phyloP scores from a whole-genome alignment of 2,113 vertebrate genomes.

The Macaca nemestrina region DNA sequence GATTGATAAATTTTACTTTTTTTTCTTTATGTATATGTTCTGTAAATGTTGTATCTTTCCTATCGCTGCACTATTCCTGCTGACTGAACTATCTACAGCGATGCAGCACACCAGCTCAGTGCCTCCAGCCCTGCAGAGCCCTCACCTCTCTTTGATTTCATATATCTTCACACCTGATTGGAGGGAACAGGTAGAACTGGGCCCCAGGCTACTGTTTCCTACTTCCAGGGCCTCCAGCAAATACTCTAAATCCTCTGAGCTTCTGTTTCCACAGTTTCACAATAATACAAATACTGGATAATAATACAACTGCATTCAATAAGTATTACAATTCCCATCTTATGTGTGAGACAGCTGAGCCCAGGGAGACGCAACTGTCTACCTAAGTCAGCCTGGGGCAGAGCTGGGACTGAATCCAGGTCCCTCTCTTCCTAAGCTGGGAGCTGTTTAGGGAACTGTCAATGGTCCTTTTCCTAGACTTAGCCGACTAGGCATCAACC shows the following conservation, averaged over 20 bases:
- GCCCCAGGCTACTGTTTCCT: not conserved
- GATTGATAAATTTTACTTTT: not conserved
- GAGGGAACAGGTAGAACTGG: not conserved
- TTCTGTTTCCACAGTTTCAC: not conserved
- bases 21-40: not conserved
- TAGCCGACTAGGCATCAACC: not conserved
- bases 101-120: fast-evolving
- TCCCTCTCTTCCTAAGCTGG: not conserved
- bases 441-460: fast-evolving
- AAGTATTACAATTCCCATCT: not conserved
- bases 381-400: not conserved
- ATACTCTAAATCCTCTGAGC: not conserved
- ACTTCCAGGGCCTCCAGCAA: not conserved
- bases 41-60: not conserved
- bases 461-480: not conserved
- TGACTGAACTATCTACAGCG: not conserved
- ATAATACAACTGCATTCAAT: not conserved
- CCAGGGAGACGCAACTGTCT: too few species aligned
- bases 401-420: not conserved
- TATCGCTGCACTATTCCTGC: fast-evolving
- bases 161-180: not conserved
- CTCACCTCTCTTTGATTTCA: not conserved
- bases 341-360: not conserved
- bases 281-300: not conserved
- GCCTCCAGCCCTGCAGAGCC: not conserved